Evolutionary conservation across 92 coral and sea anemone species (phyloP), one percentile per base, ranked within the genome.

Genomic region (Siderastrea siderea): DNA sequence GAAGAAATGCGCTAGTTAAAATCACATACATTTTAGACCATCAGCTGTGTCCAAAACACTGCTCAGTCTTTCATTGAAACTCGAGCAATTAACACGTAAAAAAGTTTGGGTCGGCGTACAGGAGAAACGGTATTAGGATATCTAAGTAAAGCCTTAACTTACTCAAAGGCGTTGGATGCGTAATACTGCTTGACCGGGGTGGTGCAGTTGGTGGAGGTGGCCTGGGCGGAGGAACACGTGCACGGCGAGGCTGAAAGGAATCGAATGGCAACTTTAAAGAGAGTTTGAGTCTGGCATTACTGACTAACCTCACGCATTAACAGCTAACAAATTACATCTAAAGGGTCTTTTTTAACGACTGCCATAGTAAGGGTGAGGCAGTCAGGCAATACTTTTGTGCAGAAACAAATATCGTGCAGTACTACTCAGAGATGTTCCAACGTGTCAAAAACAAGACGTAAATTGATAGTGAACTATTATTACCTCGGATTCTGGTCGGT

Each of bases 121-220:
- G 57, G 57, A 53, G 57, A 53, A 53, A 68, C 11, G 13, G 11
- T 68, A 26, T 3, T 44, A 6, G 11, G 11, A 26, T 72, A 49
- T 49, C 45, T 50, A 15, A 51, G 16, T 13, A 1, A 73, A 19
- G 38, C 11, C 11, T 15, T 5, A 10, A 90, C 98, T 91, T 83
- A 95, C 98, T 88, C 69, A 93, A 86, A 60, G 94, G 84, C 11
- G 93, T 81, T 38, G 96, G 38, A 3, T 69, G 88, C 13, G 87
- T 77, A 47, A 85, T 38, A 68, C 90, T 86, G 83, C 88, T 84
- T 54, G 89, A 71, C 71, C 93, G 88, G 15, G 93, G 47, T 16
- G 87, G 89, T 10, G 94, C 80, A 74, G 84, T 63, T 47, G 98
- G 98, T 11, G 98, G 96, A 14, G 96, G 98, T 17, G 98, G 96